These are phyloP conservation scores for Drosophila lacteicornis DNA, from an alignment of 1,140 invertebrate genomes.

Conservation along the genomic window DNA sequence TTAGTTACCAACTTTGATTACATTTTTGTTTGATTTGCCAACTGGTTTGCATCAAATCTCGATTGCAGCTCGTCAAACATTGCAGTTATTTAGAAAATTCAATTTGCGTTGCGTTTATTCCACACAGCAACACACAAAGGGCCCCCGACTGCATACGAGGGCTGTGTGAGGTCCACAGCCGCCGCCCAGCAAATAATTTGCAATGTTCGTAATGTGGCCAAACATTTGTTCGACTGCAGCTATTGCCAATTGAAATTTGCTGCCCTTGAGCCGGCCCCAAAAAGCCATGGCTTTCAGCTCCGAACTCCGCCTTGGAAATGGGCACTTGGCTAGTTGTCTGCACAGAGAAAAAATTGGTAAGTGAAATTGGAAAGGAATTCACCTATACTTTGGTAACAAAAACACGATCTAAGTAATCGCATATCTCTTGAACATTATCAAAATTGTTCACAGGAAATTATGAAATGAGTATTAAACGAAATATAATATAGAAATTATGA, in stretches of 20 bases:
- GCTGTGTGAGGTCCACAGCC: constrained; percentile 3
- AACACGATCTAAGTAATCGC: too few species aligned
- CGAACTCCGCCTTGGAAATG: constrained; percentile 12
- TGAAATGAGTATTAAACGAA: too few species aligned
- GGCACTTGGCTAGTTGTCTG: not conserved
- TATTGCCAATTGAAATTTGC: constrained; percentile 35
- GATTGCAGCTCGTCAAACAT: constrained; percentile 40
- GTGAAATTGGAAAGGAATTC: too few species aligned
- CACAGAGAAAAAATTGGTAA: not conserved
- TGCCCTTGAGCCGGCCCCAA: constrained; percentile 15
- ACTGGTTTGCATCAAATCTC: constrained; percentile 39
- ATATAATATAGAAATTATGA: too few species aligned
- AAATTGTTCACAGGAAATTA: too few species aligned
- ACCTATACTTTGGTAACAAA: too few species aligned
- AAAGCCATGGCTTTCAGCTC: constrained; percentile 13
- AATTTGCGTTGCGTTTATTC: constrained; percentile 61
- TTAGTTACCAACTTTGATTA: constrained; percentile 73
- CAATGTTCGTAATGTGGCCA: constrained; percentile 42
- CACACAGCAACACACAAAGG: constrained; percentile 22
- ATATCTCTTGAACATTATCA: too few species aligned
- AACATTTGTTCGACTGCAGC: constrained; percentile 35
- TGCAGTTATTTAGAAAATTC: constrained; percentile 74
- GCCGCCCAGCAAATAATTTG: constrained; percentile 60
- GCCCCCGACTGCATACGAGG: not conserved
- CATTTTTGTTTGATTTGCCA: constrained; percentile 69